A percentile compares a stretch with the other conserved stretches of the same genome.
Evolutionary conservation across 2,113 vertebrate species (phyloP).

Genomic region (Pelecanoides urinatrix): DNA sequence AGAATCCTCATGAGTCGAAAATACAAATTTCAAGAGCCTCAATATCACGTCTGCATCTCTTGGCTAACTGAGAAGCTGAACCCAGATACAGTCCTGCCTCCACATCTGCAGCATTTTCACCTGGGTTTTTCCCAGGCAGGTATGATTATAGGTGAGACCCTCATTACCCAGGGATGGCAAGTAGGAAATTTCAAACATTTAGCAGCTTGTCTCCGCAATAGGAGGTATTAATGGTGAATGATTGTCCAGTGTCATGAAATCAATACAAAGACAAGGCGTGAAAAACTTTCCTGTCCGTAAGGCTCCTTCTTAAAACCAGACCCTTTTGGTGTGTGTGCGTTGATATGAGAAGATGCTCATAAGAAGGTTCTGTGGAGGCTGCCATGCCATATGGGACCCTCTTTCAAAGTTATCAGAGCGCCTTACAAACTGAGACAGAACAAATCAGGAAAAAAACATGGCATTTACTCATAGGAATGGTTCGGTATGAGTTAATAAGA

Average conservation of each 20-base stretch:
- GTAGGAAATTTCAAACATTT: background rate
- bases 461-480: background rate
- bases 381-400: accelerated
- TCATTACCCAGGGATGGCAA: background rate
- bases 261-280: background rate
- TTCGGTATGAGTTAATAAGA: background rate
- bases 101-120: accelerated
- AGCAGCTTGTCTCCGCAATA: background rate
- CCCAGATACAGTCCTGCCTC: background rate
- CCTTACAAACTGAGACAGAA: background rate
- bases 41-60: accelerated
- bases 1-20: background rate
- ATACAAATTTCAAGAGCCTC: accelerated
- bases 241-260: background rate
- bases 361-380: background rate
- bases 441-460: background rate
- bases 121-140: background rate
- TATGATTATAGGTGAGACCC: background rate
- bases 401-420: background rate
- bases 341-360: background rate
- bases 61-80: background rate
- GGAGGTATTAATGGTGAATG: background rate
- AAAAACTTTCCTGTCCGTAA: background rate
- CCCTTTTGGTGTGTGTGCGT: background rate
- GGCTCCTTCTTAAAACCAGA: background rate